A percentile compares a stretch with the other conserved stretches of the same genome.
These are phyloP conservation scores for Eupithecia subfuscata DNA, from an alignment of 2,888 invertebrate species.

Conservation along the genomic window DNA sequence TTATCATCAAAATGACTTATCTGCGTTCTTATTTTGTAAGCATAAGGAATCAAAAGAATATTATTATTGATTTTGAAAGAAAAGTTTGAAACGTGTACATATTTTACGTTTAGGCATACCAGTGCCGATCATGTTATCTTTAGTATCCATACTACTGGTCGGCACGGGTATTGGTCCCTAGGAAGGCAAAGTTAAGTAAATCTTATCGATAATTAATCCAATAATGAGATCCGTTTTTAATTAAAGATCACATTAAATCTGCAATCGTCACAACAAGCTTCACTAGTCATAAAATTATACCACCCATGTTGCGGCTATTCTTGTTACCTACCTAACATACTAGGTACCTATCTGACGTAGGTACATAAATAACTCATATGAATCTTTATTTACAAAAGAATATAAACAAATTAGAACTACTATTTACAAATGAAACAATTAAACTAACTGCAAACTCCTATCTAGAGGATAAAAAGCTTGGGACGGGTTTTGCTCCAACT, in stretches of 20 bases:
- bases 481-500: too few species aligned
- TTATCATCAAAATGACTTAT: background rate
- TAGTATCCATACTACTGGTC: too few species aligned
- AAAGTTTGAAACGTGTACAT: background rate
- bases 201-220: background rate
- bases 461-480: too few species aligned
- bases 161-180: background rate
- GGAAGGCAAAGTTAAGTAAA: background rate
- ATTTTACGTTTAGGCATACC: too few species aligned
- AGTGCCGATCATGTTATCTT: background rate
- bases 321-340: background rate
- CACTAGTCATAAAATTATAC: background rate
- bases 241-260: background rate
- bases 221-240: background rate
- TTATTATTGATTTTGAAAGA: background rate
- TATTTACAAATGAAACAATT: too few species aligned
- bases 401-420: too few species aligned
- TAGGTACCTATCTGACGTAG: too few species aligned
- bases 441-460: too few species aligned
- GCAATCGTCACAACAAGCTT: background rate
- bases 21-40: background rate
- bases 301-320: constrained; percentile 2
- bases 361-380: background rate
- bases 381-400: background rate
- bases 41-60: background rate